Base-by-base conservation (phyloP, 2,113 vertebrate species). In the Pseudorectes ferrugineus region DNA sequence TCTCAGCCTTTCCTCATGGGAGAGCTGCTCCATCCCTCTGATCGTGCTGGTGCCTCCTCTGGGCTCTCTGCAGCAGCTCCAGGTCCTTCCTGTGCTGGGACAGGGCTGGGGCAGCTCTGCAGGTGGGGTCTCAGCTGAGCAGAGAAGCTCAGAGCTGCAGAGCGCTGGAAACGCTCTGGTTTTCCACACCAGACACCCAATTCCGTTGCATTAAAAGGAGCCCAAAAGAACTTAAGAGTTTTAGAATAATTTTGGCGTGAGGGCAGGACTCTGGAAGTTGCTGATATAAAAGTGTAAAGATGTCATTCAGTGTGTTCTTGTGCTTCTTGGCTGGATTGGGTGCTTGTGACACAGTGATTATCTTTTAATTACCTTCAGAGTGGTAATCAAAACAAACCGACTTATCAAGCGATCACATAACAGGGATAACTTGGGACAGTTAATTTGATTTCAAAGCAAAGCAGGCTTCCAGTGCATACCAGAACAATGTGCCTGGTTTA, bases 301-400 rank as follows among this genome's bases (percentile, higher is more conserved):
- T 59, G 55, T 49, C n/a, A 78, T 26, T 89, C 71, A 65, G 45
- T 54, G 48, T 68, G 36, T 88, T 95, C 57, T 88, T 89, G 33
- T 67, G 45, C 33, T 63, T 75, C 25, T 71, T 20, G 36, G 48
- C 52, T 94, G 67, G 35, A 48, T 67, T 83, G 10, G n/a, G 36
- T n/a, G 38, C 91, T 96, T 85, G 73, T 89, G 84, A 94, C 87
- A 96, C 48, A 59, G 76, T 89, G 51, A 93, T 97, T 97, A 96
- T 88, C 86, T 96, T 93, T 94, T 92, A 97, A 97, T 94, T 93
- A 85, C 54, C 63, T 96, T 95, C 71, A 72, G 91, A 95, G 35
- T 80, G 38, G 63, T 76, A 97, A 97, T 93, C 83, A 97, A 94
- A 97, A 72, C 65, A 95, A 92, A 87, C 72, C 10, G 40, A 85